Percentiles rank a stretch among this genome's conserved stretches.
Evolutionary conservation across 1,140 invertebrate genomes (phyloP).

Genomic region (Trypoxylus dichotomus): DNA sequence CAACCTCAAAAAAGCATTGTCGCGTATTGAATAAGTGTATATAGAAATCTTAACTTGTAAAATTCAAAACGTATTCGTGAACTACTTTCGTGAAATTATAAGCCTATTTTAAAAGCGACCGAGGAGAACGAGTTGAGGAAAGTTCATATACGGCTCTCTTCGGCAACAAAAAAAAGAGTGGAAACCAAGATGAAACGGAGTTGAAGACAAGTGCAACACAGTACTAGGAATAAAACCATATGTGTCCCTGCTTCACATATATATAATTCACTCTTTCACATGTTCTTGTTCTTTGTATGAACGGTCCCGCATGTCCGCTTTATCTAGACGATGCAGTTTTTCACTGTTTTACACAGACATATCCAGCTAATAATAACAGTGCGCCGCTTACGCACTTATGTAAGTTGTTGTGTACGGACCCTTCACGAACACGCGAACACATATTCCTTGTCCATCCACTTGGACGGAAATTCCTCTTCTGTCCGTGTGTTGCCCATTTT

Average conservation of each 20-base stretch:
- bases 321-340: slow-evolving; percentile 21
- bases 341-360: slow-evolving; percentile 19
- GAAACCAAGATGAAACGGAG: slow-evolving; percentile 13
- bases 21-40: not conserved
- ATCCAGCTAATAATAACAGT: slow-evolving; percentile 22
- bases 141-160: not conserved
- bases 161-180: not conserved
- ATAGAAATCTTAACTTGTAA: not conserved
- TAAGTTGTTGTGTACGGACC: slow-evolving; percentile 23
- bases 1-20: too few relatives aligned
- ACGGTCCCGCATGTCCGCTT: slow-evolving; percentile 14
- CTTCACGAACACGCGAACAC: slow-evolving; percentile 2
- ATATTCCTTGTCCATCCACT: slow-evolving; percentile 19
- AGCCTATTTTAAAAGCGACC: slow-evolving; percentile 11
- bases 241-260: not conserved
- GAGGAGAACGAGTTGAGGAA: slow-evolving; percentile 2
- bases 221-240: slow-evolving; percentile 21
- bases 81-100: slow-evolving; percentile 13
- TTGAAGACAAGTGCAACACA: slow-evolving; percentile 15
- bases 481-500: slow-evolving; percentile 5
- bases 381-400: slow-evolving; percentile 20
- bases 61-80: not conserved
- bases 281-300: slow-evolving; percentile 19
- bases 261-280: slow-evolving; percentile 4
- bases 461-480: slow-evolving; percentile 19